Evolutionary conservation across 2,797 vertebrate genomes (phyloP).

Genomic region (Pelobates cultripes): DNA sequence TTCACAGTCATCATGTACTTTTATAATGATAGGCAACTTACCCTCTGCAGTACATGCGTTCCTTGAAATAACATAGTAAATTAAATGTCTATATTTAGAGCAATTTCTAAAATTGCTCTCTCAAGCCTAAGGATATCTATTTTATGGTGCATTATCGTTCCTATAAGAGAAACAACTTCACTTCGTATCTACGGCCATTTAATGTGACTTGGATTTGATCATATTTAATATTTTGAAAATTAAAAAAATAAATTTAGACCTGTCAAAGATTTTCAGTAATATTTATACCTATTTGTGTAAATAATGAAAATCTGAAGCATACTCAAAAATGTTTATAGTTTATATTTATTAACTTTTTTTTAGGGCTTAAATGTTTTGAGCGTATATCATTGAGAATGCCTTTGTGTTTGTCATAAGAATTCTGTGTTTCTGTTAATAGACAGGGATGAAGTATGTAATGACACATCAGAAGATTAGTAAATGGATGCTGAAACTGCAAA

Average conservation of each 20-base stretch:
- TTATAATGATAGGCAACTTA: background rate
- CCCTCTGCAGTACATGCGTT: background rate
- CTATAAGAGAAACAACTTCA: background rate
- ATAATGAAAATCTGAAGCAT: no score
- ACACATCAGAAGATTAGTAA: background rate
- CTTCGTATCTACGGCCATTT: background rate
- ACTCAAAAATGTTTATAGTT: no score
- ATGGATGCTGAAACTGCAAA: background rate
- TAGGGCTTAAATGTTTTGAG: background rate
- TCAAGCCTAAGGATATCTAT: background rate
- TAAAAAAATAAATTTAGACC: no score
- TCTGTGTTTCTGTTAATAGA: background rate
- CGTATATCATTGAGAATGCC: background rate
- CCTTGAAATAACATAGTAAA: background rate
- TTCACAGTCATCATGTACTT: background rate
- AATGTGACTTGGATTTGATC: background rate
- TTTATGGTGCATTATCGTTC: background rate
- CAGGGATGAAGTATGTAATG: background rate
- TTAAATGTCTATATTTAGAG: background rate
- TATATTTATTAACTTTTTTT: background rate
- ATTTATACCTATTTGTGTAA: no score
- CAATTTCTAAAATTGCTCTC: background rate
- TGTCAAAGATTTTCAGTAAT: no score
- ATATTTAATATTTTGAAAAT: background rate
- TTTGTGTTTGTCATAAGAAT: background rate